Evolutionary conservation across 2,113 vertebrate species (phyloP).

Genomic region (Cyprinodon variegatus): DNA sequence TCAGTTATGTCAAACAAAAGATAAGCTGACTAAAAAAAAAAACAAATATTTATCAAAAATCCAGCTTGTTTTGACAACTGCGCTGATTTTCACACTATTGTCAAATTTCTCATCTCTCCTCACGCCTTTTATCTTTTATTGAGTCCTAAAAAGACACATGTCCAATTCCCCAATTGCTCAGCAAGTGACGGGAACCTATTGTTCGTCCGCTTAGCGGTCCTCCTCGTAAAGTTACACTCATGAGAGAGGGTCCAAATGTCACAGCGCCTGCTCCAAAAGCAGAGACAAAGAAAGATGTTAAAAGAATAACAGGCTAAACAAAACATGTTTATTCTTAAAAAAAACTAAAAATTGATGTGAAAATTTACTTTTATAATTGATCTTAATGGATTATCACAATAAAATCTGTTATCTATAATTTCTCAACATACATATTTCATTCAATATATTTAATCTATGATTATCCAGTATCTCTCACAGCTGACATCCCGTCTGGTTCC

Average conservation of each 20-base stretch:
- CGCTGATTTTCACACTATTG: constrained; percentile 50
- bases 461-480: constrained; percentile 11
- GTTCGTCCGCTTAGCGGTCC: constrained; percentile 59
- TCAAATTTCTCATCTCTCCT: constrained; percentile 66
- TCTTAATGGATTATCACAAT: neutral
- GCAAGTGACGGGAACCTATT: constrained; percentile 67
- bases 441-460: neutral
- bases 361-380: neutral
- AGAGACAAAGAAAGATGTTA: neutral
- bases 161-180: constrained; percentile 72
- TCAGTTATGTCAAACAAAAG: neutral
- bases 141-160: constrained; percentile 72
- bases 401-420: neutral
- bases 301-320: neutral
- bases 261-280: neutral
- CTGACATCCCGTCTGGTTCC: constrained; percentile 55
- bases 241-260: constrained; percentile 23
- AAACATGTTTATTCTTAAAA: neutral
- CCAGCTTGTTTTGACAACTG: constrained; percentile 33
- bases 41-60: neutral
- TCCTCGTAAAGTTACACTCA: constrained; percentile 55
- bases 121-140: constrained; percentile 77
- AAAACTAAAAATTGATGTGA: neutral
- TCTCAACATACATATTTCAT: neutral
- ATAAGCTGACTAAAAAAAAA: neutral